Percentiles rank a stretch among this genome's conserved stretches.
These are phyloP conservation scores for Bacillus rossius DNA, from an alignment of 1,140 invertebrate genomes.

Conservation along the genomic window DNA sequence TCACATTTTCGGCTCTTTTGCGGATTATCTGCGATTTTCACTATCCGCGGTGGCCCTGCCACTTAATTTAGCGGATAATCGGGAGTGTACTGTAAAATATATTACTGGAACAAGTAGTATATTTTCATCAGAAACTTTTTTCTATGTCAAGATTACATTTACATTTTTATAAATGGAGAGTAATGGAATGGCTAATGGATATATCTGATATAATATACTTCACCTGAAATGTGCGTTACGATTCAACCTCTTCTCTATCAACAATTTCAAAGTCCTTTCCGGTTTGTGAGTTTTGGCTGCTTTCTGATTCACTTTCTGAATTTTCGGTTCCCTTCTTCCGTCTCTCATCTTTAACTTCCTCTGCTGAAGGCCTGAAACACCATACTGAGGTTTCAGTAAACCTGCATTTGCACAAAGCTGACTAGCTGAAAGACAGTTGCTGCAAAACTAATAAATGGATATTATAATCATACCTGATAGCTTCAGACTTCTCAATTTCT, in stretches of 20 bases:
- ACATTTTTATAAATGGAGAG: not conserved
- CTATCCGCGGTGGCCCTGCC: no score
- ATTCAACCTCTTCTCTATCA: slow-evolving; percentile 54
- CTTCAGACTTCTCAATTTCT: slow-evolving; percentile 24
- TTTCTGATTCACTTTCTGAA: slow-evolving; percentile 57
- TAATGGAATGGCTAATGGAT: no score
- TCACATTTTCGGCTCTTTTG: no score
- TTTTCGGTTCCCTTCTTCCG: slow-evolving; percentile 39
- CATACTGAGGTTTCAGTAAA: not conserved
- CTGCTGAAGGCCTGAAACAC: no score
- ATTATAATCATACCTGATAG: not conserved
- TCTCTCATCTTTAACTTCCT: slow-evolving; percentile 25
- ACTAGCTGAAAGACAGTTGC: not conserved
- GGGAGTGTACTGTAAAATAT: no score
- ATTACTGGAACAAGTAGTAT: no score
- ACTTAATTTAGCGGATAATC: no score
- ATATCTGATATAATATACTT: no score
- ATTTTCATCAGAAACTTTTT: no score
- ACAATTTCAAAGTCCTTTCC: slow-evolving; percentile 77
- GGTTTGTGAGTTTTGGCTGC: slow-evolving; percentile 65
- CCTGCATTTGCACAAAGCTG: not conserved
- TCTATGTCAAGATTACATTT: not conserved
- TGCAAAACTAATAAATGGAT: not conserved
- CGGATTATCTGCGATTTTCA: no score
- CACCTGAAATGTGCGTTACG: slow-evolving; percentile 11